Evolutionary conservation across 2,113 vertebrate species (phyloP), one percentile per base, ranked within the genome.

Genomic region (Ardeotis arabs): DNA sequence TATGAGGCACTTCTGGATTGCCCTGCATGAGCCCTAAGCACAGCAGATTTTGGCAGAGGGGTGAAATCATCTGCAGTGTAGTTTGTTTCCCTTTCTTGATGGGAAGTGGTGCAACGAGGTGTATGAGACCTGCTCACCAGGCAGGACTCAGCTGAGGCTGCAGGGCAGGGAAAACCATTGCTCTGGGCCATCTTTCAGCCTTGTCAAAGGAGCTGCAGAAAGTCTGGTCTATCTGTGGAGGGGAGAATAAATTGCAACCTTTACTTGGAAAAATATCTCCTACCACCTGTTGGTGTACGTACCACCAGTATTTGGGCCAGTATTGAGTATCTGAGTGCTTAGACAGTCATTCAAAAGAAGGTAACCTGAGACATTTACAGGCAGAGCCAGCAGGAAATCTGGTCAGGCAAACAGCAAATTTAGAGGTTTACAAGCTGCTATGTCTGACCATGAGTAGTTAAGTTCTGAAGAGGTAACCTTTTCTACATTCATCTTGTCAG

Each of bases 211-310:
- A 80, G 35, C 33, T 89, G 81, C 55, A 91, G 35, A 53, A 84
- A 33, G 15, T 23, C 77, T 69, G 80, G 2, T 31, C 53, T 68
- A 9, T 14, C 44, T 10, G 27, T 13, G 5, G 39, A 37, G 14
- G 2, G 13, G 59, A 78, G 39, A 62, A 78, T 20, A 35, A 73
- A 49, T 23, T 35, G 23, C 33, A 39, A 0, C 33, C 7, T 47
- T 73, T 12, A 3, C 27, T 7, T 37, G 50, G 59, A 52, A 50
- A 6, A 39, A 8, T 23, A 18, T 16, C 18, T 79, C 17, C 69
- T 81, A 21, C 37, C 5, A 6, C 41, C 52, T 59, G 18, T 5
- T 53, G n/a, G 27, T n/a, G 25, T 44, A 3, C 0, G 0, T 23
- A 21, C 18, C 4, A 4, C n/a, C 25, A 17, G 19, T 7, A 15